Conservation (phyloP, 2,888 invertebrate genomes). For the Prenolepis imparis region DNA sequence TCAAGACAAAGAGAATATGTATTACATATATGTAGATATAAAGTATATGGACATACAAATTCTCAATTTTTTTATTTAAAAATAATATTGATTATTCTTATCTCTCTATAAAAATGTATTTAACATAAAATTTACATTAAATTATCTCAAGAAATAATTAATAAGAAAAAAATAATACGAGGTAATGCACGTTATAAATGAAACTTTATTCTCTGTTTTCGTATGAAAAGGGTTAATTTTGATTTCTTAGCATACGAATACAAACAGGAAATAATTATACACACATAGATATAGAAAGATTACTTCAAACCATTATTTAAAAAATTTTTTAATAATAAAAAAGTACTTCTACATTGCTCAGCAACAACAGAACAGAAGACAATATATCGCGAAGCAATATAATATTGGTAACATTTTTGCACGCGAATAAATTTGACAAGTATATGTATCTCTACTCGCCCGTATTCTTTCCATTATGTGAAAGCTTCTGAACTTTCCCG, state of each 20-base stretch:
- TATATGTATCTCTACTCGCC: not conserved
- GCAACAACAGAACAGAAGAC: not conserved
- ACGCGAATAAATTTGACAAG: not conserved
- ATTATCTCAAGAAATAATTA: too few relatives aligned
- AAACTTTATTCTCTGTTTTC: too few relatives aligned
- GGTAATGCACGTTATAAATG: too few relatives aligned
- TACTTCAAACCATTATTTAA: too few relatives aligned
- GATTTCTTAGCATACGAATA: too few relatives aligned
- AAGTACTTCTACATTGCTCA: not conserved
- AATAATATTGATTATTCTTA: not conserved
- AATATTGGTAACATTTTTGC: not conserved
- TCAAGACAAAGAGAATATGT: not conserved
- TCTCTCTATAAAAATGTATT: not conserved
- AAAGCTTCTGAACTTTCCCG: slow-evolving; percentile 18
- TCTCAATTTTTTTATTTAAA: too few relatives aligned
- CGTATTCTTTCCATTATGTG: slow-evolving; percentile 34
- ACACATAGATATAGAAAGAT: too few relatives aligned
- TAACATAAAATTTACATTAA: too few relatives aligned
- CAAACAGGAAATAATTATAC: too few relatives aligned
- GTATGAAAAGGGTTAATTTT: too few relatives aligned
- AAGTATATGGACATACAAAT: not conserved
- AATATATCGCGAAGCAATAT: not conserved
- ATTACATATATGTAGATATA: not conserved
- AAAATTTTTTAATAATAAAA: not conserved
- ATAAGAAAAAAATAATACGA: too few relatives aligned